A percentile compares a stretch with the other conserved stretches of the same genome.
phyloP scores from a whole-genome alignment of 2,888 invertebrate genomes.

The Ceramica pisi region DNA sequence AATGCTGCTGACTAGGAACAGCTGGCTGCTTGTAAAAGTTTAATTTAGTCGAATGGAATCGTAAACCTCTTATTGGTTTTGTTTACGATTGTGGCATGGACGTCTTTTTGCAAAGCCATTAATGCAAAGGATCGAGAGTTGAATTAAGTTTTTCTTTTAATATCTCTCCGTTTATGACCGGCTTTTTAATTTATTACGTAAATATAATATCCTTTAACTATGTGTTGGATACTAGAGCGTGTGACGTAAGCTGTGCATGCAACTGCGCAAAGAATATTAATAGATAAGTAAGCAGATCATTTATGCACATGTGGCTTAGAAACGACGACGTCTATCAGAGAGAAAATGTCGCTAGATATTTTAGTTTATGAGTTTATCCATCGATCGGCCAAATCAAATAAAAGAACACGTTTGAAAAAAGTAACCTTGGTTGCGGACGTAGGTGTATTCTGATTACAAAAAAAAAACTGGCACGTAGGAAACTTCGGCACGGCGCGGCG shows the following conservation, averaged over 20 bases:
- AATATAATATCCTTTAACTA: conserved; percentile 11
- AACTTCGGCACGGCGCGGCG: conserved; percentile 1
- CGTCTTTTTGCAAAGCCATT: conserved; percentile 77
- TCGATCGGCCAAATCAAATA: conserved; percentile 22
- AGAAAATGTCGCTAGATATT: background rate
- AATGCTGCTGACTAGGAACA: conserved; percentile 79
- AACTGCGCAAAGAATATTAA: conserved; percentile 27
- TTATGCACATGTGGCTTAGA: conserved; percentile 36
- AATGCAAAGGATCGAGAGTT: conserved; percentile 66
- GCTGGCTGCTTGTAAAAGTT: conserved; percentile 86
- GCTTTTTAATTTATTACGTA: conserved; percentile 37
- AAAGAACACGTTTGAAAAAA: conserved; percentile 9
- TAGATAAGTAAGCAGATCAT: conserved; percentile 23
- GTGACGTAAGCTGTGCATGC: conserved; percentile 2
- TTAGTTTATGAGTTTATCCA: conserved; percentile 10
- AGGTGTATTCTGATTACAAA: conserved; percentile 20
- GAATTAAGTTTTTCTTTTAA: conserved; percentile 44
- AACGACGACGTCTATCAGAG: background rate
- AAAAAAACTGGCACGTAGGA: conserved; percentile 28
- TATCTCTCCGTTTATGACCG: conserved; percentile 17
- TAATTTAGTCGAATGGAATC: conserved; percentile 88
- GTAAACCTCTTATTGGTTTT: conserved; percentile 87
- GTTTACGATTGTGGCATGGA: conserved; percentile 84
- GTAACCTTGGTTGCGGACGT: background rate
- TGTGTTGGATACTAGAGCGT: conserved; percentile 16